Conservation (phyloP, 2,113 vertebrate species). For the Ursus arctos region DNA sequence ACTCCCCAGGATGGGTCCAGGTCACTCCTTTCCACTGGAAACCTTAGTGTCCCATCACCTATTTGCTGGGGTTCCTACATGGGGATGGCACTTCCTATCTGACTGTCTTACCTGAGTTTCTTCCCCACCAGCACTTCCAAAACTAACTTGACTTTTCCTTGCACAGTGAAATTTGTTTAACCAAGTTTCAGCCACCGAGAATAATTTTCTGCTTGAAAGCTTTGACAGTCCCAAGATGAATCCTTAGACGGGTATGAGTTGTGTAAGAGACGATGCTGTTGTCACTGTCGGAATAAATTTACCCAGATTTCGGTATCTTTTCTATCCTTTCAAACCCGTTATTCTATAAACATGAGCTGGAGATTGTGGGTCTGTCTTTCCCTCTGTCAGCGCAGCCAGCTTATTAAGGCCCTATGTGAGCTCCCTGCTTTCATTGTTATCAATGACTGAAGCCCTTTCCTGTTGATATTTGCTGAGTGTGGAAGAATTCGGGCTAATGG, state of each 20-base stretch:
- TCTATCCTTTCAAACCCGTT: neutral
- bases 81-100: neutral
- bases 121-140: neutral
- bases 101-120: neutral
- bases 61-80: neutral
- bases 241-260: neutral
- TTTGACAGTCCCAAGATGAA: conserved; percentile 58
- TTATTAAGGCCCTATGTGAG: neutral
- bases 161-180: conserved; percentile 64
- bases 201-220: conserved; percentile 60
- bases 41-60: neutral
- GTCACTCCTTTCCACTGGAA: neutral
- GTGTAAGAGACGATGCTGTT: neutral
- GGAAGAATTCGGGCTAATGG: conserved; percentile 23
- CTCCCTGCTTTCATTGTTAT: neutral
- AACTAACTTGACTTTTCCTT: conserved; percentile 65
- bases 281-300: conserved; percentile 51
- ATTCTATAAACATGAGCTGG: neutral
- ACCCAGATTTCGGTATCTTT: neutral
- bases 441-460: conserved; percentile 50
- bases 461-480: conserved; percentile 73
- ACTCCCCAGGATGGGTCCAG: neutral
- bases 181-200: conserved; percentile 13
- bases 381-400: neutral
- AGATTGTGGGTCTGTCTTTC: neutral